Conservation (phyloP, 2,888 invertebrate genomes). For the Melitaea athalia region DNA sequence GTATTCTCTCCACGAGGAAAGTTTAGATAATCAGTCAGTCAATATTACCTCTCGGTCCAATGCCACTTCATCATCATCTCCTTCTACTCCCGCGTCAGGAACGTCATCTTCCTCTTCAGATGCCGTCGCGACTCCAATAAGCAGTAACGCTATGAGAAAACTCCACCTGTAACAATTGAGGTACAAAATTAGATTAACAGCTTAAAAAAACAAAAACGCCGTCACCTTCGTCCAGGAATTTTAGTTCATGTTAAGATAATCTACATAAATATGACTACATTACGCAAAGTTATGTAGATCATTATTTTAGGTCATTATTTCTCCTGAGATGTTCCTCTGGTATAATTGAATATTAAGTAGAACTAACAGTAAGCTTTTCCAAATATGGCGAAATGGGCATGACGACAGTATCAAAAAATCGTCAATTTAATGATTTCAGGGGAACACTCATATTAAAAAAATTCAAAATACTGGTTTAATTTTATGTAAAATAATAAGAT, state of each 20-base stretch:
- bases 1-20: no score
- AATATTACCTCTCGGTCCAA: constrained; percentile 65
- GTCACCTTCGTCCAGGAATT: no score
- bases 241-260: no score
- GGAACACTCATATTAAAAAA: no score
- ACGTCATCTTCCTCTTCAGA: constrained; percentile 64
- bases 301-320: no score
- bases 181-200: not conserved
- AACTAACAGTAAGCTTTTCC: not conserved
- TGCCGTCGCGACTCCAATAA: constrained; percentile 55
- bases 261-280: no score
- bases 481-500: no score
- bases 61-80: constrained; percentile 60
- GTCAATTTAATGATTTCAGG: no score
- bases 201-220: not conserved
- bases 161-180: constrained; percentile 64
- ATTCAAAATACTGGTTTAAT: no score
- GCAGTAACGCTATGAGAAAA: constrained; percentile 59
- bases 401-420: no score
- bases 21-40: not conserved
- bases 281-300: no score
- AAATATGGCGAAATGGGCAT: constrained; percentile 8
- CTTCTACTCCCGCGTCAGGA: constrained; percentile 65
- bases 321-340: no score
- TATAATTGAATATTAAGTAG: constrained; percentile 9